These are phyloP conservation scores for Hemaris fuciformis DNA, from an alignment of 2,888 invertebrate species.

Conservation along the genomic window DNA sequence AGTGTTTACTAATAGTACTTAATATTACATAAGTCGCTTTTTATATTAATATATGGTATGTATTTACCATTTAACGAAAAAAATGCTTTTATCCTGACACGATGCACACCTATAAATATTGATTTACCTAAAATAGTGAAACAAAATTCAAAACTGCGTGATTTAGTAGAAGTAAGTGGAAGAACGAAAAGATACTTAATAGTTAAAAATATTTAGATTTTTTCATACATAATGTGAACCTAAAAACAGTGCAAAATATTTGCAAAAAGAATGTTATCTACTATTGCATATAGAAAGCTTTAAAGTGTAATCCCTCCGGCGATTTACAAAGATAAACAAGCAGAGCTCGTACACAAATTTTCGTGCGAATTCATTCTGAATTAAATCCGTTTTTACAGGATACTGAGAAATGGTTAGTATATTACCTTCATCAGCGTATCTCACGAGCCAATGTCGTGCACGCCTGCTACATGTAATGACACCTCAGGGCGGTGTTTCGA, in stretches of 20 bases:
- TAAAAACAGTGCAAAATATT: background rate
- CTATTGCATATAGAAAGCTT: background rate
- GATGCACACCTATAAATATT: too few species aligned
- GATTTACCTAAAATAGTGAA: too few species aligned
- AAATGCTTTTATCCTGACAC: too few species aligned
- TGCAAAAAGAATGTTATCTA: background rate
- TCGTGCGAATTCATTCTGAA: background rate
- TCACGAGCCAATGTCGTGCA: background rate
- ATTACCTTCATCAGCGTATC: background rate
- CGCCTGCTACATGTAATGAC: background rate
- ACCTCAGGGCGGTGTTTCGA: background rate
- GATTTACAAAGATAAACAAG: background rate
- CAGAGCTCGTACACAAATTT: background rate
- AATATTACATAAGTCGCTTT: too few species aligned
- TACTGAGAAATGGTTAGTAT: background rate
- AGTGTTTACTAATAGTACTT: too few species aligned
- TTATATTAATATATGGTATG: too few species aligned
- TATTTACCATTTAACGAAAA: too few species aligned
- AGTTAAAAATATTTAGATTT: too few species aligned
- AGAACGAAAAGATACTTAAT: too few species aligned
- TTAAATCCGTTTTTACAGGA: background rate
- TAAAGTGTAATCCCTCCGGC: background rate
- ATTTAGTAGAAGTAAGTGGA: too few species aligned
- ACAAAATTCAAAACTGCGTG: too few species aligned
- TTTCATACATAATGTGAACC: too few species aligned